Conservation (phyloP, 2,113 vertebrate genomes). For the Tricholaema leucomelas region DNA sequence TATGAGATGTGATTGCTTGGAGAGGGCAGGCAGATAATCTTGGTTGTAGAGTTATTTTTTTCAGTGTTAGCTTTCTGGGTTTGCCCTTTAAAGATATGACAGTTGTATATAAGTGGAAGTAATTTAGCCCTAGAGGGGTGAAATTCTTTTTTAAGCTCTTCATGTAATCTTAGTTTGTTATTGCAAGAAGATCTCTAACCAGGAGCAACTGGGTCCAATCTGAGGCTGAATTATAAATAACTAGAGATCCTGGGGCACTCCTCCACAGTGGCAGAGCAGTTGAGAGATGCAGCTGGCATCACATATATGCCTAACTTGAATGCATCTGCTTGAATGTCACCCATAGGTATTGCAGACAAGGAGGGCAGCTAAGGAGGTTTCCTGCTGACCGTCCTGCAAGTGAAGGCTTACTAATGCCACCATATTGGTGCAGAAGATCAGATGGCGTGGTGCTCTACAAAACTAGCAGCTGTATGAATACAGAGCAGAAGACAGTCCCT, state of each 20-base stretch:
- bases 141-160: slow-evolving; percentile 71
- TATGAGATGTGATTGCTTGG: neutral
- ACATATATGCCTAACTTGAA: neutral
- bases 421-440: neutral
- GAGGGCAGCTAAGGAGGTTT: neutral
- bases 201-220: slow-evolving; percentile 57
- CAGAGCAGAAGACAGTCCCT: neutral
- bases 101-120: slow-evolving; percentile 69
- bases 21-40: slow-evolving; percentile 45
- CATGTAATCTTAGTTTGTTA: slow-evolving; percentile 64
- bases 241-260: slow-evolving; percentile 51
- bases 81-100: slow-evolving; percentile 64
- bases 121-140: slow-evolving; percentile 56
- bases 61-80: slow-evolving; percentile 21
- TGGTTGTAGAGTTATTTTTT: slow-evolving; percentile 46
- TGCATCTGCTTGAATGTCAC: neutral
- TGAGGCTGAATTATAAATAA: slow-evolving; percentile 64
- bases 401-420: neutral
- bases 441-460: neutral
- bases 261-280: neutral
- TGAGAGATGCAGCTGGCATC: slow-evolving; percentile 51
- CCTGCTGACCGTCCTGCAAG: neutral
- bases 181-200: slow-evolving; percentile 68
- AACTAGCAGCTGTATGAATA: neutral
- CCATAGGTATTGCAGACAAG: neutral